phyloP scores from a whole-genome alignment of 2,113 vertebrate genomes.

The Paratilapia polleni region DNA sequence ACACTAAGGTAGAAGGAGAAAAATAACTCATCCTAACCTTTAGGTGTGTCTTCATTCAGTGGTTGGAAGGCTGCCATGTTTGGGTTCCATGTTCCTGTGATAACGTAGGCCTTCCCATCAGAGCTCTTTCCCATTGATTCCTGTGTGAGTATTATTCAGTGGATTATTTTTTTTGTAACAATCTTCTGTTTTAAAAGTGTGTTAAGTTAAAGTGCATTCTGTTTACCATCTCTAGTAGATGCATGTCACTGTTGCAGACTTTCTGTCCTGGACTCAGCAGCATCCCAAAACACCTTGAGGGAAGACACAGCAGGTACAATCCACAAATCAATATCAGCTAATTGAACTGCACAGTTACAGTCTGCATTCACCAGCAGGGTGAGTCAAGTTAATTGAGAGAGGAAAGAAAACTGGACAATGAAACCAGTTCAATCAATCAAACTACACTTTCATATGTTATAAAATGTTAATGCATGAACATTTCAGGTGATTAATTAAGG shows the following conservation, averaged over 20 bases:
- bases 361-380: neutral
- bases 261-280: constrained; percentile 95
- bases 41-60: constrained; percentile 96
- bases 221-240: constrained; percentile 96
- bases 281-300: constrained; percentile 96
- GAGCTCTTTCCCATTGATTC: constrained; percentile 95
- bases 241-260: constrained; percentile 97
- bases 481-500: neutral
- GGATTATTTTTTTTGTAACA: neutral
- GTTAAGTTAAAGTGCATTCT: fast-evolving
- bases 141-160: constrained; percentile 62
- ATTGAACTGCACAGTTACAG: neutral
- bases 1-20: neutral
- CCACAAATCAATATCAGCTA: constrained; percentile 1
- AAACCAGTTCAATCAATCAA: neutral
- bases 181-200: neutral
- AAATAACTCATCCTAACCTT: constrained; percentile 81
- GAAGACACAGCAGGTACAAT: constrained; percentile 1
- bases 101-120: constrained; percentile 94
- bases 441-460: fast-evolving
- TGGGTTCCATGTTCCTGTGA: constrained; percentile 96
- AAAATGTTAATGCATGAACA: neutral
- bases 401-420: neutral
- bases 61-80: constrained; percentile 88
- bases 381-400: neutral